Evolutionary conservation across 64 coral and sea anemone species (phyloP).

Genomic region (Astreopora myriophthalma): DNA sequence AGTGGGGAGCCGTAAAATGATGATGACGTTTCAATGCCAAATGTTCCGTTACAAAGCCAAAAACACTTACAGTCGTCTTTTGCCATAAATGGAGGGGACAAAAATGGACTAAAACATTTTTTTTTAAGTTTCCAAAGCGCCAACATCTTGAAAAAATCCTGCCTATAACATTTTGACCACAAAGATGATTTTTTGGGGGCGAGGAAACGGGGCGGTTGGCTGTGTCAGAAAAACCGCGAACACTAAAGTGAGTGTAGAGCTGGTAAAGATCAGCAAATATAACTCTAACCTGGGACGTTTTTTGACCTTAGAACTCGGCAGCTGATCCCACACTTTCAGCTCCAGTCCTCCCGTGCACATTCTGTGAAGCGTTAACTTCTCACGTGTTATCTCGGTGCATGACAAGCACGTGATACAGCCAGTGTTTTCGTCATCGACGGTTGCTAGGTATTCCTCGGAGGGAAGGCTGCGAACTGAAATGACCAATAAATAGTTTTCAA

Average conservation of each 20-base stretch:
- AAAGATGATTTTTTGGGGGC: too few species aligned
- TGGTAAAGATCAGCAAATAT: neutral
- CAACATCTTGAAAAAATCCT: too few species aligned
- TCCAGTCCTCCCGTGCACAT: slow-evolving; percentile 93
- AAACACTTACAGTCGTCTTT: too few species aligned
- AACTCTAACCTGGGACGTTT: slow-evolving; percentile 76
- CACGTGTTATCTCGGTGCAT: slow-evolving; percentile 64
- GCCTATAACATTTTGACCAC: too few species aligned
- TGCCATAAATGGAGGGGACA: too few species aligned
- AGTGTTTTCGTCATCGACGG: slow-evolving; percentile 85
- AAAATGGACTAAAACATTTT: too few species aligned
- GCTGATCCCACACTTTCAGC: slow-evolving; percentile 91
- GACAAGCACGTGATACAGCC: slow-evolving; percentile 88
- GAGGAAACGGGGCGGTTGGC: too few species aligned
- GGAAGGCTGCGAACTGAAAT: slow-evolving; percentile 82
- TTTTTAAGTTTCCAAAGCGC: too few species aligned
- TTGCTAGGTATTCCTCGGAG: slow-evolving; percentile 92
- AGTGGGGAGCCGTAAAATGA: too few species aligned
- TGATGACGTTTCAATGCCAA: too few species aligned
- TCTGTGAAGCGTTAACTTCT: slow-evolving; percentile 63
- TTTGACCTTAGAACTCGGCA: slow-evolving; percentile 70
- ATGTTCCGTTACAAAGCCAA: too few species aligned
- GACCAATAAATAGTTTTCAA: neutral
- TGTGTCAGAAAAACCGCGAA: too few species aligned
- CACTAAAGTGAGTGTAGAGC: neutral